phyloP scores from a whole-genome alignment of 2,888 invertebrate genomes.

The Agapetus fuscipes region DNA sequence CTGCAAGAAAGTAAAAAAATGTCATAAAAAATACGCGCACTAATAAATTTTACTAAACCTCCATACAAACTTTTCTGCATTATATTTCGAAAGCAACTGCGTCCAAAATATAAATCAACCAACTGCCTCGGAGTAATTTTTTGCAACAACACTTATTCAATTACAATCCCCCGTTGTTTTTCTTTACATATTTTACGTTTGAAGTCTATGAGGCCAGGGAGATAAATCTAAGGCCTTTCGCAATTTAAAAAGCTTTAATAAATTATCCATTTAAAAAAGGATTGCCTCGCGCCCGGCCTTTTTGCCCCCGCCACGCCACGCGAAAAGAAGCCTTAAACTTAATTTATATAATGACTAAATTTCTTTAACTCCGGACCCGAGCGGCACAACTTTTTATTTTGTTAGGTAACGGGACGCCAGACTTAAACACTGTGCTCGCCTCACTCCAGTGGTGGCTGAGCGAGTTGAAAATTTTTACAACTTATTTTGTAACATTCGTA shows the following conservation, averaged over 20 bases:
- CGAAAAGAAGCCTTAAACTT: slow-evolving; percentile 13
- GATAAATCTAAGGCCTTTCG: not conserved
- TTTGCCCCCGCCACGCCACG: not conserved
- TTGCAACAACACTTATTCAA: too few species aligned
- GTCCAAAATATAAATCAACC: too few species aligned
- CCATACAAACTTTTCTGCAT: too few species aligned
- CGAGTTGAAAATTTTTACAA: too few species aligned
- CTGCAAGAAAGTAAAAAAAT: too few species aligned
- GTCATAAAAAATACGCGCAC: too few species aligned
- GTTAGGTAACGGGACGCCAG: slow-evolving; percentile 9
- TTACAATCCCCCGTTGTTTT: not conserved
- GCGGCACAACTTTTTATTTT: slow-evolving; percentile 18
- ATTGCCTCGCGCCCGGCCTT: not conserved
- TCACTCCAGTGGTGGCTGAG: too few species aligned
- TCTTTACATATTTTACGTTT: not conserved
- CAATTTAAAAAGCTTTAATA: slow-evolving; percentile 1
- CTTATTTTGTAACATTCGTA: too few species aligned
- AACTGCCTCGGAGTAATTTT: too few species aligned
- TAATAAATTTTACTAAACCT: too few species aligned
- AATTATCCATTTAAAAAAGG: slow-evolving; percentile 2
- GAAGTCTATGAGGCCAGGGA: not conserved
- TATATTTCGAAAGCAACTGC: too few species aligned
- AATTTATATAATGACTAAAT: slow-evolving; percentile 21
- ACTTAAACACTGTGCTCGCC: too few species aligned
- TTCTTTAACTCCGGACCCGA: slow-evolving; percentile 17